phyloP scores from a whole-genome alignment of 2,797 vertebrate genomes.

The Glossophaga mutica region DNA sequence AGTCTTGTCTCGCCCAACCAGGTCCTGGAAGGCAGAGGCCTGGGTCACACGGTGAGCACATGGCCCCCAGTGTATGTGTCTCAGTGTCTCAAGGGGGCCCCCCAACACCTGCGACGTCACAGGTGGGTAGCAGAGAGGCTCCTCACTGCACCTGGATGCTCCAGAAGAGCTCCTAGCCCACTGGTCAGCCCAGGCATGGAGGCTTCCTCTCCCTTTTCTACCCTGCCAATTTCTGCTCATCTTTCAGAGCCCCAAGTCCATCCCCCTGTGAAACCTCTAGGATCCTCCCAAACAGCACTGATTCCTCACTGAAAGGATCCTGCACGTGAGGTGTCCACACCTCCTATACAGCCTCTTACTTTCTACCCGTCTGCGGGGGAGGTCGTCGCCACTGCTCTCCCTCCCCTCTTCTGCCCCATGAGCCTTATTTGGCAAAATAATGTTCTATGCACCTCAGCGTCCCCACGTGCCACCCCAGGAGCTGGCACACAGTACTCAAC shows the following conservation, averaged over 20 bases:
- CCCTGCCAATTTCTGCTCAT: background rate
- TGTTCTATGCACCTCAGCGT: background rate
- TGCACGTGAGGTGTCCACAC: no score
- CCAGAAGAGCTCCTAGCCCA: background rate
- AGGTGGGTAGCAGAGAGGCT: fast-evolving
- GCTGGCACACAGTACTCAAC: background rate
- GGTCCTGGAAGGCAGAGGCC: background rate
- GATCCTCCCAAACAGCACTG: background rate
- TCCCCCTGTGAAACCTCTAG: background rate
- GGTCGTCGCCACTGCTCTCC: background rate
- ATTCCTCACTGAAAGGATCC: background rate
- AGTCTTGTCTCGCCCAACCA: background rate
- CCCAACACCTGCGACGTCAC: background rate
- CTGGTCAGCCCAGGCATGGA: background rate
- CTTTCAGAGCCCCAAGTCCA: background rate
- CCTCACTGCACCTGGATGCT: background rate
- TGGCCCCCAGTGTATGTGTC: background rate
- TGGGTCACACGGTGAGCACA: background rate
- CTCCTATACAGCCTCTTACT: fast-evolving
- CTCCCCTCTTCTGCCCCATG: background rate
- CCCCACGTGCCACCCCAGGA: background rate
- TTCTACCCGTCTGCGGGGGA: background rate
- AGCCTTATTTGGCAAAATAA: background rate
- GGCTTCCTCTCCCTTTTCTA: background rate
- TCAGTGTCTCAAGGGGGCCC: background rate